Percentiles rank a stretch among this genome's conserved stretches.
phyloP scores from a whole-genome alignment of 1,140 invertebrate genomes.

The Ectropis grisescens region DNA sequence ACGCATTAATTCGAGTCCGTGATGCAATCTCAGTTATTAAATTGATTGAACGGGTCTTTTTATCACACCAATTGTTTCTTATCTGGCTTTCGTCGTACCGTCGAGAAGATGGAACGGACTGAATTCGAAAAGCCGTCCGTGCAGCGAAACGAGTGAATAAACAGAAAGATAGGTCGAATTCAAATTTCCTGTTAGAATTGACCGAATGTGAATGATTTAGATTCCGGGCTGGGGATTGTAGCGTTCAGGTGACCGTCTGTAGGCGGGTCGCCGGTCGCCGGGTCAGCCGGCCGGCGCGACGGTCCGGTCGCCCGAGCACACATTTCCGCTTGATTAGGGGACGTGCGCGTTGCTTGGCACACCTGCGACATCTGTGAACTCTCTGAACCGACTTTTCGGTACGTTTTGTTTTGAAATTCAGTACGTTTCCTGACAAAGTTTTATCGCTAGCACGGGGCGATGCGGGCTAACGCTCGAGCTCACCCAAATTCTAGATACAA shows the following conservation, averaged over 20 bases:
- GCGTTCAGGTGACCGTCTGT: slow-evolving; percentile 28
- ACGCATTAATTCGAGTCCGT: slow-evolving; percentile 45
- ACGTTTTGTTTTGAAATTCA: slow-evolving; percentile 45
- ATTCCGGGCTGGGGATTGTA: slow-evolving; percentile 22
- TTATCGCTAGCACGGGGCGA: slow-evolving; percentile 34
- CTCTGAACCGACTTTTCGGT: slow-evolving; percentile 36
- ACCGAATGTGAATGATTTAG: slow-evolving; percentile 26
- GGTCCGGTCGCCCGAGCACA: slow-evolving; percentile 36
- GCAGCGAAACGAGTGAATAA: slow-evolving; percentile 15
- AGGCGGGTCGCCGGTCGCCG: slow-evolving; percentile 15
- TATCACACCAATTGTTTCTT: slow-evolving; percentile 21
- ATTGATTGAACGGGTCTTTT: slow-evolving; percentile 36
- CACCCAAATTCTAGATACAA: too few species aligned
- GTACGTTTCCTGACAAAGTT: slow-evolving; percentile 33
- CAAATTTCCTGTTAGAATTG: slow-evolving; percentile 22
- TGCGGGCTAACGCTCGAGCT: slow-evolving; percentile 40
- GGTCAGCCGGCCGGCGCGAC: slow-evolving; percentile 18
- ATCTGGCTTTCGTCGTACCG: slow-evolving; percentile 8
- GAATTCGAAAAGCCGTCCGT: slow-evolving; percentile 14
- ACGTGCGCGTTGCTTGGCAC: slow-evolving; percentile 33
- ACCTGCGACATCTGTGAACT: slow-evolving; percentile 39
- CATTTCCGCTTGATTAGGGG: slow-evolving; percentile 60
- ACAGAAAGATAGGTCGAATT: slow-evolving; percentile 16
- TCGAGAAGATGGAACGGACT: neutral
- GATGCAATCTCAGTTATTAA: slow-evolving; percentile 42